Evolutionary conservation across 1,140 invertebrate species (phyloP).

Genomic region (Lepeophtheirus salmonis): DNA sequence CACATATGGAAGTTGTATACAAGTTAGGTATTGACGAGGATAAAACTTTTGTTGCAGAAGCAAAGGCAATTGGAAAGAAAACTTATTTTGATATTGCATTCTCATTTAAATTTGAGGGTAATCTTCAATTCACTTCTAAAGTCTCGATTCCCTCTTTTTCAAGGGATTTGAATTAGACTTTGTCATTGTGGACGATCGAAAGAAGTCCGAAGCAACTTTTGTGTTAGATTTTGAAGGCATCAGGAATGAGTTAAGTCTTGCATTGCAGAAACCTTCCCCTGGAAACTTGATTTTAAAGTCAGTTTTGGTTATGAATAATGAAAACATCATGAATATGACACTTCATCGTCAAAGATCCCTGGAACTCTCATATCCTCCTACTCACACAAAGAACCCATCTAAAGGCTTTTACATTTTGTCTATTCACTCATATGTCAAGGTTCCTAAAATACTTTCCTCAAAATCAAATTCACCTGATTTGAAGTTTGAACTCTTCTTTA

Average conservation of each 20-base stretch:
- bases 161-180: background rate
- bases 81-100: background rate
- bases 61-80: background rate
- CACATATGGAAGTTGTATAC: background rate
- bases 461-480: background rate
- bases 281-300: background rate
- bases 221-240: background rate
- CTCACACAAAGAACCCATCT: background rate
- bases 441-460: background rate
- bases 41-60: background rate
- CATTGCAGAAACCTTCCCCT: background rate
- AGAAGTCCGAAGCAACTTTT: background rate
- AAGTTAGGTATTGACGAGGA: background rate
- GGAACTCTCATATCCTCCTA: background rate
- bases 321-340: background rate
- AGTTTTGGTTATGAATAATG: background rate
- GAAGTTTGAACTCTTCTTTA: background rate
- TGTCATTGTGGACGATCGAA: background rate
- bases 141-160: background rate
- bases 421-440: background rate
- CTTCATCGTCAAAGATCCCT: background rate
- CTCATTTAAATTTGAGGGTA: background rate
- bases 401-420: background rate
- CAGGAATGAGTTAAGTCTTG: background rate
- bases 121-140: background rate